Conservation (phyloP, 2,113 vertebrate genomes). For the Ascaphus truei region DNA sequence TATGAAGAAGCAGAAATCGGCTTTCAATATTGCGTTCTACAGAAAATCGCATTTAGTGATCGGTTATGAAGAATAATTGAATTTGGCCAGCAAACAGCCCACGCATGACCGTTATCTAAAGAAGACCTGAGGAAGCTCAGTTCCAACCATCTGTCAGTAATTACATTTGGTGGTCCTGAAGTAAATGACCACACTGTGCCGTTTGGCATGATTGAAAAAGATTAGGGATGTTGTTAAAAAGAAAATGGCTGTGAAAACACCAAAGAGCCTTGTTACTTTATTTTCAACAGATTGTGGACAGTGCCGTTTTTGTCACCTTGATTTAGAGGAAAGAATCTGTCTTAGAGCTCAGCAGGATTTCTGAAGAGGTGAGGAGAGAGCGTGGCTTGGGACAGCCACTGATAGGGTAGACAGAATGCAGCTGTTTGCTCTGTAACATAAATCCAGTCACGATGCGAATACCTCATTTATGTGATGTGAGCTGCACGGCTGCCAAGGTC, state of each 20-base stretch:
- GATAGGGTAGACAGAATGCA: constrained; percentile 29
- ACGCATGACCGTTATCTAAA: background rate
- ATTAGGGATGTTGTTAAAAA: background rate
- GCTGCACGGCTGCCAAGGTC: too few relatives aligned
- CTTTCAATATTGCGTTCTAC: too few relatives aligned
- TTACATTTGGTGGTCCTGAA: background rate
- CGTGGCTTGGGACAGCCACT: constrained; percentile 3
- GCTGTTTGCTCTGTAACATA: background rate
- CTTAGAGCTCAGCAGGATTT: constrained; percentile 31
- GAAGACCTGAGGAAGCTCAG: background rate
- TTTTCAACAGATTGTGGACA: background rate
- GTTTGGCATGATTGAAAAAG: background rate
- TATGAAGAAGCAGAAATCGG: too few relatives aligned
- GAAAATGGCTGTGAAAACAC: background rate
- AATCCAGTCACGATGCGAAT: background rate
- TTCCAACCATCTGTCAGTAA: background rate
- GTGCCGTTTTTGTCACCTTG: background rate
- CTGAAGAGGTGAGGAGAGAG: constrained; percentile 7
- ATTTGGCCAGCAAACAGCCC: background rate
- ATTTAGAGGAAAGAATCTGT: constrained; percentile 30
- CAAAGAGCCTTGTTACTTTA: background rate
- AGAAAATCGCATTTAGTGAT: too few relatives aligned
- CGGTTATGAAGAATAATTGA: background rate
- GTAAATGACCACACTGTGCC: background rate
- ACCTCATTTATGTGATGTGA: constrained; percentile 18